Conservation (phyloP, 2,113 vertebrate species). For the Gallinago jamesoni region DNA sequence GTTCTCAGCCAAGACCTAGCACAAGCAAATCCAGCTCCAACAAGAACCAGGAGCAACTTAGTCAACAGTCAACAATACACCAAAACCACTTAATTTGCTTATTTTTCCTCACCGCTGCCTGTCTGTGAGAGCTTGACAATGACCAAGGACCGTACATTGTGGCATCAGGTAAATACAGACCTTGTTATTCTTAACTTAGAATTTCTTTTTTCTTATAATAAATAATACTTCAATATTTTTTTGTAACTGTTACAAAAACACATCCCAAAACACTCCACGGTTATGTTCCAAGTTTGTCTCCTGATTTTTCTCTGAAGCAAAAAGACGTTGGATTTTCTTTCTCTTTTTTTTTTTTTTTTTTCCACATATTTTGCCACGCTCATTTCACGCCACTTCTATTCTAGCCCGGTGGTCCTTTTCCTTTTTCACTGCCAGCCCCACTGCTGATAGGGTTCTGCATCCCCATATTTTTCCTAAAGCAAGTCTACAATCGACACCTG, state of each 20-base stretch:
- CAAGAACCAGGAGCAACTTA: not conserved
- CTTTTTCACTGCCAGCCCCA: not conserved
- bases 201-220: not conserved
- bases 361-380: not conserved
- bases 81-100: not conserved
- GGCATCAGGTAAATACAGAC: not conserved
- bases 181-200: not conserved
- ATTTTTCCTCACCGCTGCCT: not conserved
- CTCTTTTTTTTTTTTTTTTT: no score
- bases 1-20: not conserved
- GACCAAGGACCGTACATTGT: not conserved
- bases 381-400: not conserved
- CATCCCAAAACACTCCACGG: not conserved
- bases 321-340: not conserved
- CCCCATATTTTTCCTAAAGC: not conserved
- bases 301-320: not conserved
- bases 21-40: not conserved
- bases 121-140: not conserved
- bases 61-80: not conserved
- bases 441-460: not conserved
- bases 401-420: not conserved
- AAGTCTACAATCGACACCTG: not conserved
- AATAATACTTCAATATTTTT: not conserved
- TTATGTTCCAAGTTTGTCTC: not conserved
- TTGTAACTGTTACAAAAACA: not conserved